Base-by-base conservation (phyloP, 2,797 vertebrate genomes). In the Sebastes itinus region DNA sequence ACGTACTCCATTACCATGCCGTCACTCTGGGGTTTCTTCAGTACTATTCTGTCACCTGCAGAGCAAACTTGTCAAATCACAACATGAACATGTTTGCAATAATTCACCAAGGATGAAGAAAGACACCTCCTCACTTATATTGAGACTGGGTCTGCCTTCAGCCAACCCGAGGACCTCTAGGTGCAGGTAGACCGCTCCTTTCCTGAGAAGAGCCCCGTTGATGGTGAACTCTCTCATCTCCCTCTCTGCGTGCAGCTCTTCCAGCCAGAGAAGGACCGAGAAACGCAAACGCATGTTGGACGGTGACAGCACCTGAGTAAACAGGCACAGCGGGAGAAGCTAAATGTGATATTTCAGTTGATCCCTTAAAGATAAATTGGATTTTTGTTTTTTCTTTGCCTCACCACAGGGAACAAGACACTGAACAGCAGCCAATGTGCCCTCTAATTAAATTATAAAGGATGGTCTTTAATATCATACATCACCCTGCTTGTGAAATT, bases 191-290 rank as follows among this genome's bases (percentile, higher is more conserved):
- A 81, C 84, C 0, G 95, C 95, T 18, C 94, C 96, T 76, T 95
- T 97, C 72, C 94, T 96, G 82, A 99, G 91, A 55, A 92, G 86
- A 7, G 97, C 96, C 0, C 96, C 97, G 2, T 42, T 92, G 93
- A 99, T 96, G 32, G 89, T 93, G 30, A 97, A 97, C 61, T 97
- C 96, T 60, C 87, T 94, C 11, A 98, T 74, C 32, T 99, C 97
- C 8, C 23, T 88, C 85, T 98, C 97, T 13, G 94, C 94, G 0
- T 96, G 82, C 62, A 99, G 95, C 84, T 99, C 98, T 90, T 99
- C 98, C 64, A 99, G 95, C 98, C 98, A 99, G 23, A 99, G 86
- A 14, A 99, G 95, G 4, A 96, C 88, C 1, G 97, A 97, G 88
- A 99, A 98, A 28, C 96, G 96, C 1, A 88, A 76, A 54, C 83